These are phyloP conservation scores for Rhegmatorhina hoffmannsi DNA, from an alignment of 2,113 vertebrate genomes.

Conservation along the genomic window DNA sequence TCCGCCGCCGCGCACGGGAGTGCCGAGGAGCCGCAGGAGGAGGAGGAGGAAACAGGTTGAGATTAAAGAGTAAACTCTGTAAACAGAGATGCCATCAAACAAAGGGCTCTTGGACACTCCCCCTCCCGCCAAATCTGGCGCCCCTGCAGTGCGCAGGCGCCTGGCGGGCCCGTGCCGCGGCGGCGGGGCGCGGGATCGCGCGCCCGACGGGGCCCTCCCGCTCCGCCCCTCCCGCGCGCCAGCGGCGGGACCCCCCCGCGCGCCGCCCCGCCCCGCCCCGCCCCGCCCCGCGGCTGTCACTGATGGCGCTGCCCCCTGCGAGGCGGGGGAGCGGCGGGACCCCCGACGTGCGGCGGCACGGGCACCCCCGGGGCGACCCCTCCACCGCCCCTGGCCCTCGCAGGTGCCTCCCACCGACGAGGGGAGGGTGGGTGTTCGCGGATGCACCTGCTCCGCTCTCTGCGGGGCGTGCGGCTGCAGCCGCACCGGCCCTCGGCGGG, in stretches of 20 bases:
- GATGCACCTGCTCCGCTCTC: conserved; percentile 15
- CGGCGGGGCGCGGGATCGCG: too few relatives aligned
- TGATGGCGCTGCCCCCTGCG: neutral
- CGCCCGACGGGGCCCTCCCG: too few relatives aligned
- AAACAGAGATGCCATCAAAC: conserved; percentile 89
- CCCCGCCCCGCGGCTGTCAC: neutral
- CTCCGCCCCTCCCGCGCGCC: too few relatives aligned
- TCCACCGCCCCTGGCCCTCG: neutral
- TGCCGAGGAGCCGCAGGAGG: conserved; percentile 73
- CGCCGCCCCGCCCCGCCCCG: neutral
- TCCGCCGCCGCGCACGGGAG: conserved; percentile 65
- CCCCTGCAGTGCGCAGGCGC: conserved; percentile 81
- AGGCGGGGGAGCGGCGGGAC: neutral
- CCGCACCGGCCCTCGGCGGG: neutral
- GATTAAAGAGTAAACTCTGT: conserved; percentile 89
- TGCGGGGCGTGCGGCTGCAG: neutral
- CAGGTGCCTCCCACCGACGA: neutral
- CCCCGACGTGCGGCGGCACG: neutral
- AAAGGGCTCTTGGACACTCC: conserved; percentile 83
- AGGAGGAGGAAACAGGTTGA: conserved; percentile 88
- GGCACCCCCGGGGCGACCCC: neutral
- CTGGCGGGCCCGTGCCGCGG: too few relatives aligned
- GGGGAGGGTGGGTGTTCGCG: neutral
- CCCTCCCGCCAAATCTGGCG: conserved; percentile 90
- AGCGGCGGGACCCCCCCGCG: neutral